phyloP scores from a whole-genome alignment of 1,140 invertebrate species.

The Pissodes strobi region DNA sequence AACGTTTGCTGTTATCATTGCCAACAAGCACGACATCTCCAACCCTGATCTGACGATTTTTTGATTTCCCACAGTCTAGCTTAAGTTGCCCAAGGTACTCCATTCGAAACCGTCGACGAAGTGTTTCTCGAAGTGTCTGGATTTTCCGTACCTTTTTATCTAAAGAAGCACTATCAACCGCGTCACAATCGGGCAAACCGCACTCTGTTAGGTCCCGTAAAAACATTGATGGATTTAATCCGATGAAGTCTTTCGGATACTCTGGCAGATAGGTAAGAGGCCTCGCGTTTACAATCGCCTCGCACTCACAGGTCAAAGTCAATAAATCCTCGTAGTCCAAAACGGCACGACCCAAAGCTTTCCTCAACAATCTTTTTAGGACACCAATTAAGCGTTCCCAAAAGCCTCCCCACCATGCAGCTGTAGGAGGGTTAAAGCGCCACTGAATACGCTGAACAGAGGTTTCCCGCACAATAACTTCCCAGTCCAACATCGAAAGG shows the following conservation, averaged over 20 bases:
- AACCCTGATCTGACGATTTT: neutral
- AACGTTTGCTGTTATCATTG: constrained; percentile 21
- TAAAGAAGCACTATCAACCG: constrained; percentile 8
- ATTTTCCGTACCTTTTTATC: constrained; percentile 1
- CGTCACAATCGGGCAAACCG: constrained; percentile 23
- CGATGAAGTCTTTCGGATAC: constrained; percentile 29
- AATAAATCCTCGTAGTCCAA: constrained; percentile 47
- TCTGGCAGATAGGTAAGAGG: constrained; percentile 48
- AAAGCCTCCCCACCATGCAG: no score
- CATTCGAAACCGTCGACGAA: constrained; percentile 3
- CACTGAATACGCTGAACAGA: constrained; percentile 22
- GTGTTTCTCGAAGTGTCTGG: constrained; percentile 4
- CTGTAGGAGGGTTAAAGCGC: constrained; percentile 41
- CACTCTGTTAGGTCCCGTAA: constrained; percentile 1
- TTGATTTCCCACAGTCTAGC: neutral
- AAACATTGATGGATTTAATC: constrained; percentile 15
- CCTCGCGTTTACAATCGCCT: no score
- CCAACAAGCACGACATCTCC: constrained; percentile 23
- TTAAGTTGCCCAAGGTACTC: constrained; percentile 18
- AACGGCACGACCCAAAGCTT: constrained; percentile 41
- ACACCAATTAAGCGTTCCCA: no score
- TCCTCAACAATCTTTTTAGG: constrained; percentile 46
- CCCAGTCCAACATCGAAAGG: constrained; percentile 43
- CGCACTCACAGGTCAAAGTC: constrained; percentile 47
- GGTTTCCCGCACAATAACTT: constrained; percentile 9